Conservation (phyloP, 2,113 vertebrate genomes). For the Mormyrus lacerda region DNA sequence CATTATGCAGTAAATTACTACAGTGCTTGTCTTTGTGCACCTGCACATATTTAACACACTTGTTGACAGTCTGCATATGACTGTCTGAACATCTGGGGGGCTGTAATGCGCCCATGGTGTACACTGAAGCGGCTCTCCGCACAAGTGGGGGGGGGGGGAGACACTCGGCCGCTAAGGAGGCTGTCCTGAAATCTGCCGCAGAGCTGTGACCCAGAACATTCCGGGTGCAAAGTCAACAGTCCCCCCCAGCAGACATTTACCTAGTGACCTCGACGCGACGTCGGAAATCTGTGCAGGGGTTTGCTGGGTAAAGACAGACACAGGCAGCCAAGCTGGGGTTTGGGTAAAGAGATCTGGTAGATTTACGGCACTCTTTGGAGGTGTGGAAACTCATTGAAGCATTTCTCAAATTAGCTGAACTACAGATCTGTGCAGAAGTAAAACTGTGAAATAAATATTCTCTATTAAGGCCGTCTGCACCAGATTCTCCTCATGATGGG, state of each 20-base stretch:
- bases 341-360: neutral
- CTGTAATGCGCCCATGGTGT: neutral
- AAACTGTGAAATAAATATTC: neutral
- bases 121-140: neutral
- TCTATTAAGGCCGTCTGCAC: neutral
- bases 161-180: neutral
- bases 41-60: neutral
- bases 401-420: neutral
- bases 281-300: neutral
- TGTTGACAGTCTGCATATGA: neutral
- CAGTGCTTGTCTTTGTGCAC: neutral
- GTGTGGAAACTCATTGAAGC: neutral
- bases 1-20: neutral
- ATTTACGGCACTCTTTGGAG: neutral
- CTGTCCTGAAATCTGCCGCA: neutral
- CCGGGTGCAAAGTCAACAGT: neutral
- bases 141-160: neutral
- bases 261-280: neutral
- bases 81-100: neutral
- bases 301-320: neutral
- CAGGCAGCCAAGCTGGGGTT: neutral
- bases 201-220: neutral
- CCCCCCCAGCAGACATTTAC: neutral
- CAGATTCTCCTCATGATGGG: neutral
- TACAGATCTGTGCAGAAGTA: neutral